Evolutionary conservation across 2,888 invertebrate genomes (phyloP), one percentile per base, ranked within the genome.

Genomic region (Lepidochrysops patricia): DNA sequence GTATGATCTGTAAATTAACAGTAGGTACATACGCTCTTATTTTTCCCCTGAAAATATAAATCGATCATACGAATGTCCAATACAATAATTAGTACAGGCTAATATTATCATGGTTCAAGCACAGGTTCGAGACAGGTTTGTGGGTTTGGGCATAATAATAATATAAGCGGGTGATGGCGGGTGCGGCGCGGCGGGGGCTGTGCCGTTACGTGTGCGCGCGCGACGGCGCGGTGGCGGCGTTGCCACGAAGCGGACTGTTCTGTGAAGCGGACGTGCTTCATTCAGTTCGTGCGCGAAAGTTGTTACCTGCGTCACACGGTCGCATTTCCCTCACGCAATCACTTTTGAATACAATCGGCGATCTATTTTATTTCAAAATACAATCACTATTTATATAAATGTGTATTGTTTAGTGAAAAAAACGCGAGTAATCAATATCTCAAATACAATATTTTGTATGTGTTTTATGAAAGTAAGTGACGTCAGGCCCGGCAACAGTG

Each of bases 251-350:
- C 85, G 85, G 84, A 85, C 87, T n/a, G n/a, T n/a, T n/a, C n/a
- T n/a, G n/a, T n/a, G n/a, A n/a, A n/a, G n/a, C 85, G 85, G 84
- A 85, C 87, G 86, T 84, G 86, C 84, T 87, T 87, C 88, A 85
- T 83, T 86, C 89, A 88, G 85, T 87, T 84, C 85, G 84, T 87
- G 86, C 87, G 87, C 87, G 88, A 88, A 88, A 89, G 85, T 87
- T 82, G 82, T 83, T 86, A 85, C 83, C 80, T 82, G 80, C 82
- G 83, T 84, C 84, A 86, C 77, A 82, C 77, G 72, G 79, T 75
- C 78, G 73, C 77, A 80, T 82, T 83, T 80, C 77, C 77, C 78
- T 67, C 75, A 80, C 80, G 84, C 85, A 71, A 83, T 75, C 75
- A 75, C 70, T 69, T 74, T 71, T 75, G 67, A 68, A 64, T 70